Evolutionary conservation across 2,888 invertebrate genomes (phyloP), one percentile per base, ranked within the genome.

Genomic region (Eupithecia subfuscata): DNA sequence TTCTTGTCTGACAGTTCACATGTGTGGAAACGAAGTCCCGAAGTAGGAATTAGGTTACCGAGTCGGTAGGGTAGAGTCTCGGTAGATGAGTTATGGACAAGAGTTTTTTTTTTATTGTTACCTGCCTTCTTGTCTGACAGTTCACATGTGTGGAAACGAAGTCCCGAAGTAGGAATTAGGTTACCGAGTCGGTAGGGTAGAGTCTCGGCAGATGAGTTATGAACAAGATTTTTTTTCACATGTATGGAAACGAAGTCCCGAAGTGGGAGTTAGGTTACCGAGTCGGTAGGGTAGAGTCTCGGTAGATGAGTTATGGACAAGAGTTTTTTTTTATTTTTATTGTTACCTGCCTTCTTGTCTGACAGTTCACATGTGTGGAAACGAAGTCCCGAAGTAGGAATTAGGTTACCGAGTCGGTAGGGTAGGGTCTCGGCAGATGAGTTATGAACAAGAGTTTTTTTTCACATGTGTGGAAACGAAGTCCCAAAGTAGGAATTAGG

Each of bases 31-130:
- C 34, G 45, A 74, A 76, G 45, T 73, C 70, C 78, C 73, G 43
- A 77, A 79, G 75, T 67, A 76, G 77, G 80, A 87, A 87, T 84
- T 86, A 80, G 87, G 87, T 88, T 86, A 88, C 82, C 81, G 78
- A 84, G 85, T 79, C 86, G 80, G 75, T 75, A 68, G 64, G 37
- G 43, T 40, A 14, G 2, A 43, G 67, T 43, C n/a, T 22, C 43
- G 67, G 40, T 14, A 43, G 18, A 25, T 68, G 43, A 68, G 11
- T 43, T 68, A 25, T 65, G 65, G 11, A n/a, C 40, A 34, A 64
- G 56, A 11, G 37, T 4, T n/a, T 30, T n/a, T n/a, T 65, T 68
- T 68, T 68, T 68, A 14, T 43, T 43, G 22, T 4, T 7, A 25
- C 37, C 37, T 67, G 12, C 14, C 7, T 22, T 68, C 56, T 25